Base-by-base conservation (phyloP, 2,113 vertebrate genomes). In the Syrrhaptes paradoxus region DNA sequence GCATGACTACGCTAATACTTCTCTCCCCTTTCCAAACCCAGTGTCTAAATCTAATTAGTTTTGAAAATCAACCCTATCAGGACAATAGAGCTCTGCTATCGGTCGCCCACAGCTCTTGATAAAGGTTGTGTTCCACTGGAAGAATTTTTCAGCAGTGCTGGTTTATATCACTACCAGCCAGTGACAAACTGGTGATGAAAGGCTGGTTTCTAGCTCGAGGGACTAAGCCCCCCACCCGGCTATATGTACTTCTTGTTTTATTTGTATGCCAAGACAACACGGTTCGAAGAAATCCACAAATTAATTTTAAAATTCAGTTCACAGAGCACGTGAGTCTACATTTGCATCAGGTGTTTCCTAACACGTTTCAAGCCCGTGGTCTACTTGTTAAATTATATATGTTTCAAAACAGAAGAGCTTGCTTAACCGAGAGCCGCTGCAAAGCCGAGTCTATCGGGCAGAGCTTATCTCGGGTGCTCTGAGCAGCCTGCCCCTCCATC, bases 31-130 rank as follows among this genome's bases (percentile, higher is more conserved):
- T 90, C 82, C 77, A 80, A 94, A 93, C 91, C 77, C 70, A 68
- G 45, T 61, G 31, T 78, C 74, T 91, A 92, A 83, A 93, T 62
- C 63, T 78, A 85, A 93, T 90, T 94, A 91, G 80, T 73, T 97
- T 54, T 87, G 59, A 90, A 93, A 93, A 80, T 95, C 63, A 95
- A 89, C 85, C 59, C 88, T 90, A 70, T 36, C 72, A 79, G 89
- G 88, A 84, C 78, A 91, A 70, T 5, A 26, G 17, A 76, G 58
- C 38, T 57, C 61, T 51, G 51, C 67, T 73, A 10, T 28, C 5
- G 1, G n/a, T 61, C 8, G 66, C 95, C 93, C 96, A 96, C 92
- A 96, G 96, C 93, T 90, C 96, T 84, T 65, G 83, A 65, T 68
- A 81, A 97, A 86, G 92, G 90, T 59, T 93, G 90, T 25, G 55